Base-by-base conservation (phyloP, 2,797 vertebrate genomes). In the Siniperca scherzeri region DNA sequence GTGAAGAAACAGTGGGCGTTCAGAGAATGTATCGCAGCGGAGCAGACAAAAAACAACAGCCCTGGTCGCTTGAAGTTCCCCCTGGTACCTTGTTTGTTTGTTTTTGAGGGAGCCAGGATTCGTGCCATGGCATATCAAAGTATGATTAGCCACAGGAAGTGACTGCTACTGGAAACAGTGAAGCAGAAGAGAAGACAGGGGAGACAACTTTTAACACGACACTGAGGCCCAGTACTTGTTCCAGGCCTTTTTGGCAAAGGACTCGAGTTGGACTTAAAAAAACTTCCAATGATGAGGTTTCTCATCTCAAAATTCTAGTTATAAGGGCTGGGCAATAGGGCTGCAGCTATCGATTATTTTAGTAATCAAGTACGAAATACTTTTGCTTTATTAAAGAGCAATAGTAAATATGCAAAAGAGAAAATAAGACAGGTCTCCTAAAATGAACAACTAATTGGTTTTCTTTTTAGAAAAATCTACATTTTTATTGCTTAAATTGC, bases 91-190 rank as follows among this genome's bases (percentile, higher is more conserved):
- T 83, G 88, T 90, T 90, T 90, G 86, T 91, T 93, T 57, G 57
- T 88, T 90, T 91, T 74, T 76, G 71, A 91, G 85, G 85, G 66
- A 88, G 86, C 62, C 70, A 55, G 38, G 72, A 89, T 87, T 82
- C 74, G 87, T 95, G 93, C 83, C 87, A 78, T 17, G 10, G 90
- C 91, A 92, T 91, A 92, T 91, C 89, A 82, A 88, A 86, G 81
- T 74, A 62, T 80, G 93, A 93, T 95, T 92, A 94, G 84, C 80
- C 67, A 85, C 87, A 88, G 90, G 87, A 94, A 92, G 80, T 77
- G 86, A 85, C 77, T 84, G 74, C 83, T 77, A 84, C 80, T 69
- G 69, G 44, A 84, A 74, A 91, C 82, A 64, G 56, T 33, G 56
- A 72, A 36, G 59, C 70, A 84, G 67, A 78, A 73, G 62, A 88